Evolutionary conservation across 2,888 invertebrate genomes (phyloP), one percentile per base, ranked within the genome.

Genomic region (Thera obeliscata): DNA sequence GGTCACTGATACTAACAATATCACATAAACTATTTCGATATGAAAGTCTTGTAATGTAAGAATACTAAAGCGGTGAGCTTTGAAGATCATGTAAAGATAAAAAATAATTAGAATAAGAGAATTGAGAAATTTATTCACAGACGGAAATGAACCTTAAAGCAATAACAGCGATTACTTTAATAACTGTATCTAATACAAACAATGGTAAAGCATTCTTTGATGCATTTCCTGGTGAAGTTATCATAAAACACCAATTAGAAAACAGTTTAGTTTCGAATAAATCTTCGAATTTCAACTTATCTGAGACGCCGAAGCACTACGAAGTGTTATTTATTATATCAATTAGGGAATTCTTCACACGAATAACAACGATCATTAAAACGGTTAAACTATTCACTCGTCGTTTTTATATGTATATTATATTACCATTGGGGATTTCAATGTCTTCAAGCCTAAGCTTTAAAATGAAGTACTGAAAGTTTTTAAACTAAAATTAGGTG

Each of bases 321-420:
- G 71, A 78, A 81, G 79, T 82, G 81, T 87, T 87, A 88, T 91
- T 91, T 89, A 90, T 90, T 87, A 80, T 83, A 84, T 88, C 87
- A 89, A 92, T 93, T 91, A 89, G 87, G 78, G 78, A 85, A 89
- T 90, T 87, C 84, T 90, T 87, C 84, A 87, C 87, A 86, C 87
- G 81, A 81, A 79, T 78, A 81, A 84, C 76, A 80, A 81, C 77
- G 80, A 82, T 80, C 77, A 78, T 73, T 72, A 73, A 75, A 76
- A 74, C 69, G 77, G 69, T 69, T 67, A 68, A 68, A 64, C 66
- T 66, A 69, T 71, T 54, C 57, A 66, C 50, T 68, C 70, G 66
- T 69, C 63, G 52, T 63, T 64, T 68, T 63, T 68, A 58, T 8
- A 52, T 64, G 56, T 33, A 41, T 61, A 64, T 60, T 58, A 50